Base-by-base conservation (phyloP, 2,113 vertebrate species). In the Alethe diademata region DNA sequence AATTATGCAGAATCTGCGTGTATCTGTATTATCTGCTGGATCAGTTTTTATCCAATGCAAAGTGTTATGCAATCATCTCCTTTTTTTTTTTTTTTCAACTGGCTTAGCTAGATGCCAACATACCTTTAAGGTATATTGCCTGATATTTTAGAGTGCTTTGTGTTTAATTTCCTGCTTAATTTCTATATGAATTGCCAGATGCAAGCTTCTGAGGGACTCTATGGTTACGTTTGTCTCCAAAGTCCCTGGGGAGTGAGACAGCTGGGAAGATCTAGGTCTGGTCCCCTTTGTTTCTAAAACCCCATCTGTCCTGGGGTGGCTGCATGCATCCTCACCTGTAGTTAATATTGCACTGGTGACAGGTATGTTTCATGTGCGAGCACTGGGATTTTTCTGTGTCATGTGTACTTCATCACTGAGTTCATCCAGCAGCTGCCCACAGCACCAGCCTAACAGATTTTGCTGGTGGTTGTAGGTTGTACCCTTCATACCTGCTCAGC, bases 401-500 rank as follows among this genome's bases (percentile, higher is more conserved):
- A 36, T 16, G 57, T 16, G 5, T 3, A 14, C 8, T 36, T 45
- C 40, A 61, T 31, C 26, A n/a, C 36, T 67, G 33, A 70, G 20
- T 43, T 90, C 8, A 38, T 62, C 22, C 24, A 62, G 31, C 36
- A 81, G 54, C n/a, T 87, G 82, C 20, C 36, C 67, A 3, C 4
- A 53, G 45, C 47, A 65, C 12, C 29, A 64, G 16, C 43, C 24
- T 38, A 26, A 22, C 24, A 65, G 62, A 15, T 56, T 60, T 64
- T 40, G 5, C 24, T 86, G 18, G 5, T 38, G 62, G 15, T 64
- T 1, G 9, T 35, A 40, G 62, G 15, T 64, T 1, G 9, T 35
- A 40, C n/a, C 2, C 5, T 69, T 72, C 1, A 2, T n/a, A 43
- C 31, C 19, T 5, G 2, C 26, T 64, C 1, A 4, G 19, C 25